Evolutionary conservation across 2,888 invertebrate species (phyloP).

Genomic region (Tromatobia lineatoria): DNA sequence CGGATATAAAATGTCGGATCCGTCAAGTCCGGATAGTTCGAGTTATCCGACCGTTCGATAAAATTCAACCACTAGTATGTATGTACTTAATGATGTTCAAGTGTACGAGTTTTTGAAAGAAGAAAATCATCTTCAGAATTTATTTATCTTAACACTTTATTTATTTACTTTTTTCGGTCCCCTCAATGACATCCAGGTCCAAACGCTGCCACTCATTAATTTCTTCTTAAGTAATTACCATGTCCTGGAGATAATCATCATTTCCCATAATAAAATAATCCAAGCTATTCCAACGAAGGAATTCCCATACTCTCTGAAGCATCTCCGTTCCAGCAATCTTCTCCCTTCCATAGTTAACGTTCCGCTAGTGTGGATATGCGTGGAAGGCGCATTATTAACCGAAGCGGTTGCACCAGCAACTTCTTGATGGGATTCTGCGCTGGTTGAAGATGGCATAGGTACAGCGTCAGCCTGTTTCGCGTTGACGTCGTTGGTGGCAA

Average conservation of each 20-base stretch:
- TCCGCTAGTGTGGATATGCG: slow-evolving; percentile 32
- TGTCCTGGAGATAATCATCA: background rate
- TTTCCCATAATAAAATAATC: slow-evolving; percentile 2
- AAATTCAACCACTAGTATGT: too few species aligned
- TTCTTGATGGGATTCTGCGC: slow-evolving; percentile 77
- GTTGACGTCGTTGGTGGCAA: slow-evolving; percentile 62
- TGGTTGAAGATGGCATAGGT: slow-evolving; percentile 61
- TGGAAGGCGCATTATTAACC: slow-evolving; percentile 76
- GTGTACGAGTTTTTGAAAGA: too few species aligned
- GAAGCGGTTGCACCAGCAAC: slow-evolving; percentile 73
- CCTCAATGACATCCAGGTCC: background rate
- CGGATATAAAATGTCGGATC: too few species aligned
- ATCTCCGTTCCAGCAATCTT: slow-evolving; percentile 15
- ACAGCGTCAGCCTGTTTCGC: slow-evolving; percentile 26
- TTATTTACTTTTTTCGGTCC: too few species aligned
- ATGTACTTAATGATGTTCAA: too few species aligned
- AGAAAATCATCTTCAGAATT: too few species aligned
- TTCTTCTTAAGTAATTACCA: background rate
- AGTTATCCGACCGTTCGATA: too few species aligned
- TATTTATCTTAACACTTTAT: too few species aligned
- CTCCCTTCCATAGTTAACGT: slow-evolving; percentile 23
- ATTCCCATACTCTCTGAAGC: slow-evolving; percentile 33
- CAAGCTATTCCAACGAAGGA: background rate
- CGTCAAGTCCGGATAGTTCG: too few species aligned
- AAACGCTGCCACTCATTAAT: background rate